phyloP scores from a whole-genome alignment of 2,113 vertebrate species.

The Passer montanus region DNA sequence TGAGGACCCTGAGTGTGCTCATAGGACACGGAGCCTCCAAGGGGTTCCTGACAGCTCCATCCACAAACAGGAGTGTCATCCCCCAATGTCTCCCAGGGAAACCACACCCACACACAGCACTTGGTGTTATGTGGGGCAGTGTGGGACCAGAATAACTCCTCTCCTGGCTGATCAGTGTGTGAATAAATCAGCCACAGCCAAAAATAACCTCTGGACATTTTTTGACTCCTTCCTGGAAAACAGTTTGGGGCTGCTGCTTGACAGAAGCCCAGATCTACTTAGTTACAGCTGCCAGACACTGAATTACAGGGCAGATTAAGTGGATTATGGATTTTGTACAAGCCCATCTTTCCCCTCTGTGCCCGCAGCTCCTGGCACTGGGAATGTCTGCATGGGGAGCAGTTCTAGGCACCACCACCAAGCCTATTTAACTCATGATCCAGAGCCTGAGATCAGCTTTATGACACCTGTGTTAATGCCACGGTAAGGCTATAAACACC shows the following conservation, averaged over 20 bases:
- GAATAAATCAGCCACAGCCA: conserved; percentile 16
- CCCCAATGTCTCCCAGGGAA: not conserved
- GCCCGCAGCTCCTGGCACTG: not conserved
- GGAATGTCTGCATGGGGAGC: not conserved
- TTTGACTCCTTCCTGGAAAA: not conserved
- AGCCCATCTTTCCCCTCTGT: not conserved
- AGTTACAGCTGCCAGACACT: not conserved
- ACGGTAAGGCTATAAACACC: not conserved
- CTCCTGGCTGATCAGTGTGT: not conserved
- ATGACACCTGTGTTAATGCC: not conserved
- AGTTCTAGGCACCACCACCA: not conserved
- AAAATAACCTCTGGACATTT: conserved; percentile 47
- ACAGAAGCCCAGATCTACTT: not conserved
- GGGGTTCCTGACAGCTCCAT: not conserved
- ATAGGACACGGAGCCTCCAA: not conserved
- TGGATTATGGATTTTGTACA: not conserved
- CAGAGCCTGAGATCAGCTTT: not conserved
- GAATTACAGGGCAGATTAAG: conserved; percentile 2
- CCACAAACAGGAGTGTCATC: not conserved
- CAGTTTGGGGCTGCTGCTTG: not conserved
- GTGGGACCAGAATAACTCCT: conserved; percentile 40
- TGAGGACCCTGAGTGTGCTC: rapidly evolving
- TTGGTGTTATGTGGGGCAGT: conserved; percentile 31
- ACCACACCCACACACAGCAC: not conserved
- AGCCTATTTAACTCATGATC: not conserved